These are phyloP conservation scores for Sesamia inferens DNA, from an alignment of 2,888 invertebrate genomes.

Conservation along the genomic window DNA sequence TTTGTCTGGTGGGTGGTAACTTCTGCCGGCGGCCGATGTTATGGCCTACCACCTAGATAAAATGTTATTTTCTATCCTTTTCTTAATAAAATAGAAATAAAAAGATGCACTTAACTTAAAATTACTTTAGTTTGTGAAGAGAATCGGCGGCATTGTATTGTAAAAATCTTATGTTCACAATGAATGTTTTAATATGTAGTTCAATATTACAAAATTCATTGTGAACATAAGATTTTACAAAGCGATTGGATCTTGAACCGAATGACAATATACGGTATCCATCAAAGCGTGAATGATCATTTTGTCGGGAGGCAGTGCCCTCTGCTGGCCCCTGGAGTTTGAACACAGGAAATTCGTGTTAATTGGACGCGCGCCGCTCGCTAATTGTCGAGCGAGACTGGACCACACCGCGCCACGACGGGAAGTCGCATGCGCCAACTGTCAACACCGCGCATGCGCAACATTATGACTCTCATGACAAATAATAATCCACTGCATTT, in stretches of 20 bases:
- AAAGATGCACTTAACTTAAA: too few species aligned
- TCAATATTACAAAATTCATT: conserved; percentile 36
- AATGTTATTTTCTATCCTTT: too few species aligned
- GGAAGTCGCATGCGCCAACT: conserved; percentile 77
- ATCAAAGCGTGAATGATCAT: conserved; percentile 67
- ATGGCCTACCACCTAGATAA: too few species aligned
- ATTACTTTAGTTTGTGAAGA: too few species aligned
- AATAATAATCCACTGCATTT: conserved; percentile 38
- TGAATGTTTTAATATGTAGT: too few species aligned
- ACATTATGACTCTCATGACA: conserved; percentile 48
- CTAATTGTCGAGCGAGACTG: conserved; percentile 84
- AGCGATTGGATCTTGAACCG: conserved; percentile 52
- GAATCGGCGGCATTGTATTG: neutral
- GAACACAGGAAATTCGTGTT: conserved; percentile 88
- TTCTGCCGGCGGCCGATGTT: too few species aligned
- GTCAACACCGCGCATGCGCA: conserved; percentile 65
- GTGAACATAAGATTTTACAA: conserved; percentile 39
- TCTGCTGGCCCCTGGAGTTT: conserved; percentile 75
- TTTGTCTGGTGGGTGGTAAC: too few species aligned
- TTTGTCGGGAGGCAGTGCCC: conserved; percentile 77
- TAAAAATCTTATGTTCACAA: too few species aligned
- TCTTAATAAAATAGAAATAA: too few species aligned
- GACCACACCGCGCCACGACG: conserved; percentile 77
- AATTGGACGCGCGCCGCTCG: conserved; percentile 82
- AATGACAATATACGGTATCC: conserved; percentile 64